These are phyloP conservation scores for Zelleria hepariella DNA, from an alignment of 2,888 invertebrate species.

Conservation along the genomic window DNA sequence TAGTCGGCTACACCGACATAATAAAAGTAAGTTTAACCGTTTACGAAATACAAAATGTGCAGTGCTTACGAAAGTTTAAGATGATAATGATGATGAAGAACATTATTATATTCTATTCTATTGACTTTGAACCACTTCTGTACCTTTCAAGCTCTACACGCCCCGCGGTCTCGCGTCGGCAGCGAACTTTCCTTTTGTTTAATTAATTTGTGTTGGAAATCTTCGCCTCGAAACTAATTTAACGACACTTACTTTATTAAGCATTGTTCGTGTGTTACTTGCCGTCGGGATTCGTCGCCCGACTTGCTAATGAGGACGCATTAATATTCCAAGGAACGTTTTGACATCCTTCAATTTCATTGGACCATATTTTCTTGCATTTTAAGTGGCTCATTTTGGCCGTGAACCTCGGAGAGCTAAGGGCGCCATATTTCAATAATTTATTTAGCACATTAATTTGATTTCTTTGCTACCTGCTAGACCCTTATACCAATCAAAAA, in stretches of 20 bases:
- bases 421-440: too few species aligned
- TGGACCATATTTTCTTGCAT: neutral
- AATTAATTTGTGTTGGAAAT: slow-evolving; percentile 25
- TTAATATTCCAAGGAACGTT: neutral
- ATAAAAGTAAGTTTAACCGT: too few species aligned
- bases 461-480: too few species aligned
- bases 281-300: neutral
- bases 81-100: too few species aligned
- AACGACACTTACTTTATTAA: slow-evolving; percentile 11
- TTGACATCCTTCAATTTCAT: neutral
- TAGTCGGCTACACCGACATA: too few species aligned
- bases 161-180: slow-evolving; percentile 19
- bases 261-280: neutral
- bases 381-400: neutral
- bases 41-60: too few species aligned
- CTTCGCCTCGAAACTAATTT: slow-evolving; percentile 3
- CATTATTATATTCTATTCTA: too few species aligned
- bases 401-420: too few species aligned
- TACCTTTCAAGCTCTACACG: neutral
- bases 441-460: too few species aligned
- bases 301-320: neutral
- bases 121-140: too few species aligned
- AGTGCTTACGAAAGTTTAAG: too few species aligned
- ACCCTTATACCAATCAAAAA: too few species aligned
- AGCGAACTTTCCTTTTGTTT: slow-evolving; percentile 36